phyloP scores from a whole-genome alignment of 2,888 invertebrate genomes.

The Minunthozetes semirufus region DNA sequence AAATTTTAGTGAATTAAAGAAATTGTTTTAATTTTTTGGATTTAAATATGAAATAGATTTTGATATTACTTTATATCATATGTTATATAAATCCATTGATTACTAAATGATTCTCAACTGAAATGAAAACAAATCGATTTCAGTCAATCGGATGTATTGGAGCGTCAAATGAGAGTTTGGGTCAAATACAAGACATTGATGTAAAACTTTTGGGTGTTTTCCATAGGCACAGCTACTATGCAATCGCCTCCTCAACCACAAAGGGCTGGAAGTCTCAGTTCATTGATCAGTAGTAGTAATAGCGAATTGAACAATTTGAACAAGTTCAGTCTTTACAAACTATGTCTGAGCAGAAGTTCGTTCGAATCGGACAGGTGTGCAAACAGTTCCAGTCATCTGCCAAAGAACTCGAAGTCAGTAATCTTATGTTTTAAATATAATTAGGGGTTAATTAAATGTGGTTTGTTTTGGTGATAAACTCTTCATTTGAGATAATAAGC shows the following conservation, averaged over 20 bases:
- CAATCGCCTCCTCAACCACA: constrained; percentile 4
- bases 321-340: constrained; percentile 20
- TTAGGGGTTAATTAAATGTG: neutral
- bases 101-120: no score
- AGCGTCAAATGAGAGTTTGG: constrained; percentile 22
- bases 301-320: constrained; percentile 1
- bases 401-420: constrained; percentile 34
- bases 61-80: no score
- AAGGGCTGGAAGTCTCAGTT: constrained; percentile 19
- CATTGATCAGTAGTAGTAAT: constrained; percentile 21
- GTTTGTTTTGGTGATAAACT: neutral
- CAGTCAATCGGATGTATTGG: constrained; percentile 11
- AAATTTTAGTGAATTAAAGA: no score
- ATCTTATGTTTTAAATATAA: neutral
- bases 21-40: no score
- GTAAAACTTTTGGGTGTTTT: neutral
- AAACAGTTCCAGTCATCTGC: constrained; percentile 19
- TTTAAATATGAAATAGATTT: no score
- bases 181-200: neutral
- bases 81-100: no score
- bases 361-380: neutral
- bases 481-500: neutral
- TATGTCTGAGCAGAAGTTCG: constrained; percentile 18
- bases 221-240: constrained; percentile 6
- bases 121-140: neutral